phyloP scores from a whole-genome alignment of 1,140 invertebrate species.

The Listronotus oregonensis region DNA sequence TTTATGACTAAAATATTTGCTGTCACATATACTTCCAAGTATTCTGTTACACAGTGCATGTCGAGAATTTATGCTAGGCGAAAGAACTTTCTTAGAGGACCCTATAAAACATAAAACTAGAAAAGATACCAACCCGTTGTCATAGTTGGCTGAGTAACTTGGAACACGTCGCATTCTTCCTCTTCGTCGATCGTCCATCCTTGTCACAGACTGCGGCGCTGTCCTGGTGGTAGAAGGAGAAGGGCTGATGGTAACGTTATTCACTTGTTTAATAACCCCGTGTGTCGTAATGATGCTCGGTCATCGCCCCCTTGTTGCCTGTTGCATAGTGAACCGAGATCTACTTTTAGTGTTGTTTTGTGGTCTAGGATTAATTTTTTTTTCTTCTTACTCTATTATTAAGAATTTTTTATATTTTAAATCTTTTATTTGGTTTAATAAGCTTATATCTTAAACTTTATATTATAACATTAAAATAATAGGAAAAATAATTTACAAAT shows the following conservation, averaged over 20 bases:
- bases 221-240: slow-evolving; percentile 42
- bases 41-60: too few species aligned
- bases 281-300: slow-evolving; percentile 51
- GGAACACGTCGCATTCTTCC: slow-evolving; percentile 37
- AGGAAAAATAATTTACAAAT: too few species aligned
- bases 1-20: too few species aligned
- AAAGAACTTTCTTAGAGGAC: slow-evolving; percentile 30
- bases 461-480: too few species aligned
- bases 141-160: slow-evolving; percentile 43
- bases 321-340: slow-evolving; percentile 44
- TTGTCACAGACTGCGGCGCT: slow-evolving; percentile 21
- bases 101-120: slow-evolving; percentile 29
- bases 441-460: too few species aligned
- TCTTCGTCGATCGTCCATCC: slow-evolving; percentile 36
- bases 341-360: slow-evolving; percentile 23
- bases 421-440: too few species aligned
- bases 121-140: slow-evolving; percentile 46
- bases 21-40: too few species aligned
- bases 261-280: slow-evolving; percentile 51
- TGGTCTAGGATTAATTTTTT: neutral
- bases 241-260: slow-evolving; percentile 47
- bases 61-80: too few species aligned
- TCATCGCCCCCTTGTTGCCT: slow-evolving; percentile 46
- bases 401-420: too few species aligned
- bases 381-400: too few species aligned